Conservation (phyloP, 2,888 invertebrate species). For the Odontothrips loti region DNA sequence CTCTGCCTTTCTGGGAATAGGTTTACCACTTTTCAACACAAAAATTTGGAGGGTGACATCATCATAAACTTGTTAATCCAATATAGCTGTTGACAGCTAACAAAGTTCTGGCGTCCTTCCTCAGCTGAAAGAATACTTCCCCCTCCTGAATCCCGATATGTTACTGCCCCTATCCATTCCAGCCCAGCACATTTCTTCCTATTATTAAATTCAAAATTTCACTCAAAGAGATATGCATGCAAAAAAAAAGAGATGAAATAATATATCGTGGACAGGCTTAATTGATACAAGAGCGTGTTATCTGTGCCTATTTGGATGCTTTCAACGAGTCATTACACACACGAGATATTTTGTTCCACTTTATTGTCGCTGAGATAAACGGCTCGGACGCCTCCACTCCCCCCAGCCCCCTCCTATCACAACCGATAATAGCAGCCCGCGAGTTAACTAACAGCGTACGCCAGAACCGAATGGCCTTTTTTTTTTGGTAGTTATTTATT, state of each 20-base stretch:
- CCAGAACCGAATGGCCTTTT: not conserved
- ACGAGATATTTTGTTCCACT: slow-evolving; percentile 15
- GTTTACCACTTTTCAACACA: no score
- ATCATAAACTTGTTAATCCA: no score
- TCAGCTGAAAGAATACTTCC: no score
- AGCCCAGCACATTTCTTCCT: no score
- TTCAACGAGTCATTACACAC: slow-evolving; percentile 24
- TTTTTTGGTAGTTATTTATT: slow-evolving; percentile 9
- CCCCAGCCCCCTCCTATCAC: not conserved
- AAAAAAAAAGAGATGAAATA: not conserved
- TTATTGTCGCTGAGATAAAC: slow-evolving; percentile 8
- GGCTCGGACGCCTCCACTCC: not conserved
- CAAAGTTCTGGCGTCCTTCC: no score
- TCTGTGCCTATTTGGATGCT: slow-evolving; percentile 5
- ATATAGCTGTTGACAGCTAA: no score
- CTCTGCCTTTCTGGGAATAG: no score
- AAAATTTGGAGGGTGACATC: no score
- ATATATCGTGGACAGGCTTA: not conserved
- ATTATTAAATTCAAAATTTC: no score
- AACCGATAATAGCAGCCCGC: not conserved
- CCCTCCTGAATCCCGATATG: no score
- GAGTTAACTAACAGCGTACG: slow-evolving; percentile 6
- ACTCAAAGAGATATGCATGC: not conserved
- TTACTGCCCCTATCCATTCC: no score
- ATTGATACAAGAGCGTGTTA: slow-evolving; percentile 7